phyloP scores from a whole-genome alignment of 2,113 vertebrate species.

The Hydrochoerus hydrochaeris region DNA sequence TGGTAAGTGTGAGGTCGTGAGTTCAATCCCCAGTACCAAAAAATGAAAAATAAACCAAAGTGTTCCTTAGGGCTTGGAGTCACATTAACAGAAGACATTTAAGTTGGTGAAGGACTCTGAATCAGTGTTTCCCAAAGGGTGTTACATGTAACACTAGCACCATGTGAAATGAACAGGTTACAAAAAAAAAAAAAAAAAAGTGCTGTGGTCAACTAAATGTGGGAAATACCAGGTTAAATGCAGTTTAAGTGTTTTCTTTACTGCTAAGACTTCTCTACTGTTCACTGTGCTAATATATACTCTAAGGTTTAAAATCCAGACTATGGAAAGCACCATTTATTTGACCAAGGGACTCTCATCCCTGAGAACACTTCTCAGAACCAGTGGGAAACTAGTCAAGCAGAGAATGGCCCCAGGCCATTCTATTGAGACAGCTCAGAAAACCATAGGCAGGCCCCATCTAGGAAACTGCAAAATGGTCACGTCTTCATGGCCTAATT shows the following conservation, averaged over 20 bases:
- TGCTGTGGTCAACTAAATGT: not conserved
- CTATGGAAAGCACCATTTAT: not conserved
- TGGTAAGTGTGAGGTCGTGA: no score
- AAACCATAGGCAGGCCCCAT: not conserved
- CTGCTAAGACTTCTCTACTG: not conserved
- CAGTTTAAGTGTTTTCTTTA: not conserved
- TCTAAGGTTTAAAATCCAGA: not conserved
- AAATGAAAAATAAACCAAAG: constrained; percentile 12
- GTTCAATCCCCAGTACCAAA: no score
- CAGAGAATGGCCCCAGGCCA: not conserved
- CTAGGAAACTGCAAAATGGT: not conserved
- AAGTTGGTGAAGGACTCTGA: not conserved
- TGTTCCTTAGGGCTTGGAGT: not conserved
- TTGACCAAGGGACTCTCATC: not conserved
- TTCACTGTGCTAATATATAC: not conserved
- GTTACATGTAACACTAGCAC: not conserved
- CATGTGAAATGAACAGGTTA: not conserved
- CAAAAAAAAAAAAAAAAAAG: not conserved
- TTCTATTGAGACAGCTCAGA: not conserved
- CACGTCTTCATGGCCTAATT: not conserved
- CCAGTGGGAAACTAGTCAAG: not conserved
- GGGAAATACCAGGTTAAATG: not conserved
- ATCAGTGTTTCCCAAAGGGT: not conserved
- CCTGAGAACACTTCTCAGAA: not conserved
- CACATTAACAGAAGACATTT: not conserved